Evolutionary conservation across 2,797 vertebrate genomes (phyloP).

Genomic region (Enteromius mattozi): DNA sequence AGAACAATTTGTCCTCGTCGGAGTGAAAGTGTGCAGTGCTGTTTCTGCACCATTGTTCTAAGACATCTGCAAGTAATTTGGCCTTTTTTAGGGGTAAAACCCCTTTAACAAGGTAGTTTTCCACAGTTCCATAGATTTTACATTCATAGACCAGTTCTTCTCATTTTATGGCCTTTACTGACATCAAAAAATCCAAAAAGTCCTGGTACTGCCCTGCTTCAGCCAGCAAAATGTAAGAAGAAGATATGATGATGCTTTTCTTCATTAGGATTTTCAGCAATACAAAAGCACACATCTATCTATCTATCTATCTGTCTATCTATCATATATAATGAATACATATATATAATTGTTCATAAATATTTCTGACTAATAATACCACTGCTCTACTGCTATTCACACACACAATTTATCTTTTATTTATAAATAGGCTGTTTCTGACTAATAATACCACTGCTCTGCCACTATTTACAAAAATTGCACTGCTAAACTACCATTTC

Average conservation of each 20-base stretch:
- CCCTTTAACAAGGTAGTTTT: constrained; percentile 67
- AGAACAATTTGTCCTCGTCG: neutral
- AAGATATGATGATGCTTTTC: constrained; percentile 2
- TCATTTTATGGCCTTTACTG: constrained; percentile 41
- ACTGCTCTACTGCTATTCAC: no score
- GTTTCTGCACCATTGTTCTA: constrained; percentile 44
- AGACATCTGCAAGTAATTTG: constrained; percentile 75
- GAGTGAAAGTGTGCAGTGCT: constrained; percentile 4
- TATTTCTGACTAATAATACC: no score
- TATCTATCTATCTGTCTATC: no score
- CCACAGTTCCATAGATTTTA: constrained; percentile 54
- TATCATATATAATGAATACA: no score
- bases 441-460: neutral
- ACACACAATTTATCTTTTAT: no score
- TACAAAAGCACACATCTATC: neutral
- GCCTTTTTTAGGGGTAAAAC: constrained; percentile 32
- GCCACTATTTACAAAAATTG: neutral
- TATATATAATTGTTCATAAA: no score
- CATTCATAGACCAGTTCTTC: constrained; percentile 51
- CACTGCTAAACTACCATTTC: neutral
- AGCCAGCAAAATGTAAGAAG: constrained; percentile 21
- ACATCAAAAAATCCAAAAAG: neutral
- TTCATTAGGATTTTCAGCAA: constrained; percentile 2
- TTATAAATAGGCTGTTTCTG: no score
- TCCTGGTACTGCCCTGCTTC: neutral